phyloP scores from a whole-genome alignment of 2,113 vertebrate genomes.

The Gallinago paraguaiae region DNA sequence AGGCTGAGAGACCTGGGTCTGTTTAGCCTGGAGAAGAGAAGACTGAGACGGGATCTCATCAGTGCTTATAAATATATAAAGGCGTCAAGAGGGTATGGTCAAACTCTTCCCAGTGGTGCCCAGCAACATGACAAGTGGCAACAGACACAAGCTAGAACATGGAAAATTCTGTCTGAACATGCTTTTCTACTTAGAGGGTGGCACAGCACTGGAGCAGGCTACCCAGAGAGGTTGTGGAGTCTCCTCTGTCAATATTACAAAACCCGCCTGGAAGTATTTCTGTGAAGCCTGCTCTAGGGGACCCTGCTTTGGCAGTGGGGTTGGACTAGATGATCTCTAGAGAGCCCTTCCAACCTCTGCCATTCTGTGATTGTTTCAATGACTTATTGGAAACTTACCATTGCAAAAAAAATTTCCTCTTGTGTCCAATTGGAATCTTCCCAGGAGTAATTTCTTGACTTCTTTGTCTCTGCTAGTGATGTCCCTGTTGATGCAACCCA shows the following conservation, averaged over 20 bases:
- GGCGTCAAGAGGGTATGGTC: neutral
- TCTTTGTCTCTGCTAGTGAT: neutral
- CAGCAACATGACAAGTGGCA: neutral
- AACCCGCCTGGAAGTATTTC: neutral
- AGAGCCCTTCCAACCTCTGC: neutral
- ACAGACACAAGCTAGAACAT: neutral
- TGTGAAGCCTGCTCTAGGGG: neutral
- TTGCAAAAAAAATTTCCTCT: neutral
- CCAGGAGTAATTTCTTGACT: neutral
- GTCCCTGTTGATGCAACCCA: neutral
- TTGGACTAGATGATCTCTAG: neutral
- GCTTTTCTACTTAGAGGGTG: neutral
- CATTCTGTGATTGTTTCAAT: neutral
- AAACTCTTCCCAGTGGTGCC: neutral
- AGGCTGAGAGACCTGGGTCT: neutral
- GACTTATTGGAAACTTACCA: neutral
- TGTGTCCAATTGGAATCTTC: neutral
- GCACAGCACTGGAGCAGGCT: neutral
- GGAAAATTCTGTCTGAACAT: neutral
- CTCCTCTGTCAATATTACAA: neutral
- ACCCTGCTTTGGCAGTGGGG: neutral
- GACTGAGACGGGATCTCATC: neutral
- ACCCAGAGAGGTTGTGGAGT: neutral
- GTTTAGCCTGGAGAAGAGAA: neutral
- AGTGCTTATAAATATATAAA: neutral